Percentiles rank a stretch among this genome's conserved stretches.
These are phyloP conservation scores for Heterodera carotae DNA, from an alignment of 1,140 invertebrate genomes.

Conservation along the genomic window DNA sequence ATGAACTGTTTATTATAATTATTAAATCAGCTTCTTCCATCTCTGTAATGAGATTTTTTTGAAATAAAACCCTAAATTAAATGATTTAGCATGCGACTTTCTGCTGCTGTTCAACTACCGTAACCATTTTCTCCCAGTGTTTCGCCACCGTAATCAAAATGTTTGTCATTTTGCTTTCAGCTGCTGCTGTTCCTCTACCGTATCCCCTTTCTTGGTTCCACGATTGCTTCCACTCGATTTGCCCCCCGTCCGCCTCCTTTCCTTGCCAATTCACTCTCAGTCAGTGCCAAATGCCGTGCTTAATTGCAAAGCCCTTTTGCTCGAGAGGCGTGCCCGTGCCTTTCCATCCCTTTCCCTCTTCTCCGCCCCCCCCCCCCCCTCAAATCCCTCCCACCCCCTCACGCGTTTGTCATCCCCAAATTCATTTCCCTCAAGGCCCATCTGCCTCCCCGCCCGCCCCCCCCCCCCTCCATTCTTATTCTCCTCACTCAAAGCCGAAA, in stretches of 20 bases:
- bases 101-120: too few relatives aligned
- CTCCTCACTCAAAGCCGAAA: not conserved
- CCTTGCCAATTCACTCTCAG: not conserved
- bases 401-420: not conserved
- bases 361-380: too few relatives aligned
- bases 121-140: too few relatives aligned
- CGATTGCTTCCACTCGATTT: not conserved
- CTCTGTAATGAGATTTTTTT: too few relatives aligned
- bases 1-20: too few relatives aligned
- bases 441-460: not conserved
- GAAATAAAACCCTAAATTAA: too few relatives aligned
- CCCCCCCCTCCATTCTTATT: not conserved
- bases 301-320: not conserved
- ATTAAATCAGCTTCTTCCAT: too few relatives aligned
- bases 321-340: too few relatives aligned
- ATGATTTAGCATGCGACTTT: too few relatives aligned
- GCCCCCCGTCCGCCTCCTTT: not conserved
- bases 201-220: not conserved
- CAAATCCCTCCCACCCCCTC: not conserved
- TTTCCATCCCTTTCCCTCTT: too few relatives aligned
- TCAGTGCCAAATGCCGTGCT: constrained; percentile 1
- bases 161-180: too few relatives aligned
- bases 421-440: not conserved
- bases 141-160: too few relatives aligned
- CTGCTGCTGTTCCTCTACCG: not conserved